Base-by-base conservation (phyloP, 1,140 invertebrate genomes). In the Bombus fervidus region DNA sequence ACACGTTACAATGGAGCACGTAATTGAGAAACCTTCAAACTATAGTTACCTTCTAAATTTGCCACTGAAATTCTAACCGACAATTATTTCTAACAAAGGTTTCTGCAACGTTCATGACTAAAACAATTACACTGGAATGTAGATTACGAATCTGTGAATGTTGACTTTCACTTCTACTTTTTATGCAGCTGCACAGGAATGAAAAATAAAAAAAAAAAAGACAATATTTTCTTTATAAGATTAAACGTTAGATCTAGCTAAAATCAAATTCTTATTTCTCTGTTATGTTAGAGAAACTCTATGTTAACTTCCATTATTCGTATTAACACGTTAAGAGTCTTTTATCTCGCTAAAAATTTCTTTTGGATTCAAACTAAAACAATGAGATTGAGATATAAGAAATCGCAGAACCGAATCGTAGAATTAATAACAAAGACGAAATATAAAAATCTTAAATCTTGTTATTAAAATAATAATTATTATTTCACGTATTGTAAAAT, bases 121-220 rank as follows among this genome's bases (percentile, higher is more conserved):
- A 74, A 53, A 73, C n/a, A 47, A 72, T 74, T 74, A 74, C 57
- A 1, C 6, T 5, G 69, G 69, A 73, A 81, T 64, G 25, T 34
- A 75, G 37, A 72, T 64, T 74, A 57, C 18, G 28, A 72, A 59
- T 69, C 47, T 41, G 28, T 4, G 71, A 82, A 64, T n/a, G 71
- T 47, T n/a, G 28, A 75, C 81, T 82, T 82, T 82, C 81, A 82
- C 81, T 82, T 64, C 3, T 41, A 34, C 41, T 31, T 22, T 47
- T 82, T 34, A 18, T 43, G 22, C 18, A 72, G 31, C 0, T 39
- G n/a, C 34, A 62, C 3, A 41, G 31, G 47, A 28, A 64, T 12
- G 18, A 34, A 28, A 28, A 53, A 53, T 53, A 18, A 22, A 68
- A 8, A n/a, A n/a, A 0, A 34, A 22, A 34, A 37, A 68, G 18